Percentiles rank a stretch among this genome's conserved stretches.
These are phyloP conservation scores for Listronotus oregonensis DNA, from an alignment of 1,140 invertebrate genomes.

Conservation along the genomic window DNA sequence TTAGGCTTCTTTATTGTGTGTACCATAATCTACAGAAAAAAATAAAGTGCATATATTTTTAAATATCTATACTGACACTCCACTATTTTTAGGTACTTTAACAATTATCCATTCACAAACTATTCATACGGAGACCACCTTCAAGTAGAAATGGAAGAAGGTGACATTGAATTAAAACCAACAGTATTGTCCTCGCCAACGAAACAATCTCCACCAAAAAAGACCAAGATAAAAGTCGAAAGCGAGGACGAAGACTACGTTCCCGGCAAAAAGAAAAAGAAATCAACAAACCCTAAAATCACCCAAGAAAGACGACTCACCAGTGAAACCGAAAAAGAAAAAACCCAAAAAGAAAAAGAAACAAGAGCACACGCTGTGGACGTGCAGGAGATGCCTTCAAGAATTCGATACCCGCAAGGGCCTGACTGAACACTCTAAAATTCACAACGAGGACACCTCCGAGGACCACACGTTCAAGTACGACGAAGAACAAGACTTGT, in stretches of 20 bases:
- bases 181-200: background rate
- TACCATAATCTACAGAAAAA: too few relatives aligned
- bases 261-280: constrained; percentile 27
- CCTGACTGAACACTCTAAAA: constrained; percentile 40
- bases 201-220: background rate
- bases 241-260: constrained; percentile 30
- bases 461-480: constrained; percentile 39
- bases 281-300: background rate
- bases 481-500: constrained; percentile 41
- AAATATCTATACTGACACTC: too few relatives aligned
- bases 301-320: background rate
- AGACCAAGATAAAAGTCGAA: constrained; percentile 22
- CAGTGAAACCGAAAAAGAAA: constrained; percentile 9
- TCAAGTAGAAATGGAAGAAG: too few relatives aligned
- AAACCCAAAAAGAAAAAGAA: constrained; percentile 18
- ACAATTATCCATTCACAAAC: too few relatives aligned
- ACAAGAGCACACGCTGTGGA: constrained; percentile 39
- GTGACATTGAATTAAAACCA: too few relatives aligned
- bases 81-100: too few relatives aligned
- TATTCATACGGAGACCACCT: too few relatives aligned
- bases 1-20: too few relatives aligned
- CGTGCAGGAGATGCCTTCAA: constrained; percentile 41
- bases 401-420: constrained; percentile 41
- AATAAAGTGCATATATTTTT: too few relatives aligned
- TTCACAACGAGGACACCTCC: constrained; percentile 21